phyloP scores from a whole-genome alignment of 2,797 vertebrate species.

The Centroberyx gerrardi region DNA sequence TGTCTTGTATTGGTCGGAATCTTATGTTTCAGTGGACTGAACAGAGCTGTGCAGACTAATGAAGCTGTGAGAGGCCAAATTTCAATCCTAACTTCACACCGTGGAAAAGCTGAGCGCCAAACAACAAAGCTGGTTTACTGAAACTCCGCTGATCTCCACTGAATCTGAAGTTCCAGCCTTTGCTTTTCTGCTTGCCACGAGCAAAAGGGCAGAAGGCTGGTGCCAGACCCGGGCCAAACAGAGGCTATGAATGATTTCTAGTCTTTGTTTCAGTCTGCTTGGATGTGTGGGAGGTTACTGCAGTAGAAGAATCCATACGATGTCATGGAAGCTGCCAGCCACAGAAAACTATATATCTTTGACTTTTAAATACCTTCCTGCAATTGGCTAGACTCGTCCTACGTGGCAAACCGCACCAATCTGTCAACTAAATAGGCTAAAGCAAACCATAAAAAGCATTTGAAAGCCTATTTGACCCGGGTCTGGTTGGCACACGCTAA shows the following conservation, averaged over 20 bases:
- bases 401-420: conserved; percentile 60
- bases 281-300: not conserved
- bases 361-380: conserved; percentile 40
- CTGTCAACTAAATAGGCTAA: conserved; percentile 51
- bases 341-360: conserved; percentile 22
- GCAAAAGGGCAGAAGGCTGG: not conserved
- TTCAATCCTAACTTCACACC: not conserved
- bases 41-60: not conserved
- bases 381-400: conserved; percentile 49
- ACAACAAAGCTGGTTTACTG: conserved; percentile 6
- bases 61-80: not conserved
- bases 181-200: conserved; percentile 3
- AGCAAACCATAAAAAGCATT: conserved; percentile 32
- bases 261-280: conserved; percentile 8
- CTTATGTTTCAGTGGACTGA: not conserved
- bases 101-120: not conserved
- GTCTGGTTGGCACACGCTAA: conserved; percentile 53
- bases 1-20: no score
- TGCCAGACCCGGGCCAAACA: conserved; percentile 1
- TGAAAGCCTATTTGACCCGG: conserved; percentile 25
- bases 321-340: conserved; percentile 17
- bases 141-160: not conserved
- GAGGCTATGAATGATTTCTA: conserved; percentile 27
- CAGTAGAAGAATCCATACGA: not conserved
- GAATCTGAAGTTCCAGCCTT: conserved; percentile 14